Evolutionary conservation across 2,797 vertebrate genomes (phyloP).

Genomic region (Catamblyrhynchus diadema): DNA sequence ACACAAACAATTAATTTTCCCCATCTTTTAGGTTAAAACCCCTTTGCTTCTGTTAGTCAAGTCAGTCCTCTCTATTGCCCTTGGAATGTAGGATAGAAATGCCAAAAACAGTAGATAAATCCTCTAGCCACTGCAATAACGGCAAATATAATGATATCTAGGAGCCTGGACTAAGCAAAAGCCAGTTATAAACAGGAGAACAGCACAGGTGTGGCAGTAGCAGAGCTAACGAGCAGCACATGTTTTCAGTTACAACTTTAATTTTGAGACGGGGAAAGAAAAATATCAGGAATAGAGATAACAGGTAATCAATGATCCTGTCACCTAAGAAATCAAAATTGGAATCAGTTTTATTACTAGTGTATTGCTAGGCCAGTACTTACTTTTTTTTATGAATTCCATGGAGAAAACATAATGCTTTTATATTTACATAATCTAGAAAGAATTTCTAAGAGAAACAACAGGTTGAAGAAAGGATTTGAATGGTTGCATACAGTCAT

Average conservation of each 20-base stretch:
- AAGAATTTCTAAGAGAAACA: neutral
- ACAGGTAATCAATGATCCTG: neutral
- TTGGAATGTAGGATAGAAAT: neutral
- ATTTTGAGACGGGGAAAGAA: conserved; percentile 27
- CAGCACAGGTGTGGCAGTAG: neutral
- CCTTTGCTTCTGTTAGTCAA: neutral
- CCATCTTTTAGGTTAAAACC: neutral
- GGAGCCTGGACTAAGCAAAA: neutral
- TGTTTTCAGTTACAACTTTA: conserved; percentile 24
- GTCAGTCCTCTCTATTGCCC: neutral
- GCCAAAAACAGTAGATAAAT: neutral
- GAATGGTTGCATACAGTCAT: neutral
- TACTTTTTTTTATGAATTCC: neutral
- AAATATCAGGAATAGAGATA: neutral
- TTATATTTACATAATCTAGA: neutral
- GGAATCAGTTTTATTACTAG: neutral
- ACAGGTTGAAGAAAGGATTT: neutral
- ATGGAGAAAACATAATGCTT: neutral
- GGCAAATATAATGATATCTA: neutral
- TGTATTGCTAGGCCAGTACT: neutral
- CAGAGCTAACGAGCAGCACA: conserved; percentile 30
- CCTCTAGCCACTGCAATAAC: neutral
- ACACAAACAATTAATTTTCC: neutral
- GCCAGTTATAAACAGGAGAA: neutral
- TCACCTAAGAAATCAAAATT: neutral